Evolutionary conservation across 2,113 vertebrate genomes (phyloP), one percentile per base, ranked within the genome.

Genomic region (Vulpes lagopus): DNA sequence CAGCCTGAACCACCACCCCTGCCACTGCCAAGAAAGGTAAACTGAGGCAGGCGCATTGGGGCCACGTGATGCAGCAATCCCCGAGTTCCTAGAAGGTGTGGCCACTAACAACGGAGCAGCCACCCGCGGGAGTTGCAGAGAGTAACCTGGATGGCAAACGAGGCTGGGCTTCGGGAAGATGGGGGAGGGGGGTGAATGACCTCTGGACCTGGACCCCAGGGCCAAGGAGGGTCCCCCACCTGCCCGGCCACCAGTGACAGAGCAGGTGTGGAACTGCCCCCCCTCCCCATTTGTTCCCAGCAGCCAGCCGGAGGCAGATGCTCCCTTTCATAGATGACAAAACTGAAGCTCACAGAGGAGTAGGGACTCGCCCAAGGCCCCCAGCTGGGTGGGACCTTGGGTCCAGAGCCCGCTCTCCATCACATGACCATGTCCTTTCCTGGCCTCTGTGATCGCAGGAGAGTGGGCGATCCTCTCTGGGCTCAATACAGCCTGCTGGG

Each of bases 141-240:
- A 8, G 62, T 1, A 0, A 76, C 43, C 11, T 1, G 0, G 0
- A 73, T 0, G 15, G 35, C 16, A 78, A 27, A 2, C 1, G 93
- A 6, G 0, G 22, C 96, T 73, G 76, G 57, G 88, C 76, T 0
- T 35, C 10, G 0, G 0, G 22, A 22, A 23, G 51, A 84, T 2
- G 1, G 85, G 84, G 53, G 1, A 87, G 53, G n/a, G 32, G 0
- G n/a, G 32, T 20, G 1, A 8, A 0, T 8, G 49, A 16, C 53
- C 30, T 35, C 27, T 2, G 9, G 59, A 20, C 57, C 65, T 2
- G 81, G 53, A 93, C 49, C n/a, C 25, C 23, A 12, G 6, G 57
- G 17, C n/a, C 30, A 15, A 3, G 49, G 14, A n/a, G 25, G 57
- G 71, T 23, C 30, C 76, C 73, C 8, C 65, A 16, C 30, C 82